Base-by-base conservation (phyloP, 2,113 vertebrate genomes). In the Meles meles region DNA sequence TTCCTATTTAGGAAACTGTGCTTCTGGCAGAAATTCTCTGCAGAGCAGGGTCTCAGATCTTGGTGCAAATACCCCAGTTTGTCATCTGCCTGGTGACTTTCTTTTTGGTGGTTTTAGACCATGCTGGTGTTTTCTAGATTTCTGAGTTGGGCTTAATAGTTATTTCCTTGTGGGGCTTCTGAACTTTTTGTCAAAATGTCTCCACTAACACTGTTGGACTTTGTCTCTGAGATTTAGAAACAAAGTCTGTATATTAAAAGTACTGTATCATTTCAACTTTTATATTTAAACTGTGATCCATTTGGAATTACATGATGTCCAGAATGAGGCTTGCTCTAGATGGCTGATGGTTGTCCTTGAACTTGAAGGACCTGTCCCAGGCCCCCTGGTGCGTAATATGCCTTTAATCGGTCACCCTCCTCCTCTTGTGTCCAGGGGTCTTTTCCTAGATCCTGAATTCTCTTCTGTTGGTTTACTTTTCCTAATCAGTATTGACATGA, bases 371-470 rank as follows among this genome's bases (percentile, higher is more conserved):
- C 4, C 18, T 0, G 1, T 42, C 57, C 20, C 4, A n/a, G 65
- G 61, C 23, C n/a, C 2, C 1, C 27, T 23, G 27, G 11, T 52
- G 44, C 3, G 1, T 0, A 1, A 31, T 4, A 37, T 0, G 13
- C 57, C 88, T 13, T 1, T 31, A 1, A 63, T 29, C 25, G 1
- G 15, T 67, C n/a, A 6, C 61, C 14, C 42, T n/a, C 42, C 18
- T 31, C 42, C 44, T n/a, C 11, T 14, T 14, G 6, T 21, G 59
- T 6, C 1, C 20, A 5, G 29, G 0, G 34, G 59, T 31, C 44
- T 39, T 29, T 55, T 65, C 42, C 89, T 39, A 23, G 34, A 52
- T 6, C 25, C 89, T 17, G 61, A 47, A 37, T 55, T 42, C 59
- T 27, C 31, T 15, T 12, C 88, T 67, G 3, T 7, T 6, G 72